These are phyloP conservation scores for Smittia aterrima DNA, from an alignment of 2,888 invertebrate species.

Conservation along the genomic window DNA sequence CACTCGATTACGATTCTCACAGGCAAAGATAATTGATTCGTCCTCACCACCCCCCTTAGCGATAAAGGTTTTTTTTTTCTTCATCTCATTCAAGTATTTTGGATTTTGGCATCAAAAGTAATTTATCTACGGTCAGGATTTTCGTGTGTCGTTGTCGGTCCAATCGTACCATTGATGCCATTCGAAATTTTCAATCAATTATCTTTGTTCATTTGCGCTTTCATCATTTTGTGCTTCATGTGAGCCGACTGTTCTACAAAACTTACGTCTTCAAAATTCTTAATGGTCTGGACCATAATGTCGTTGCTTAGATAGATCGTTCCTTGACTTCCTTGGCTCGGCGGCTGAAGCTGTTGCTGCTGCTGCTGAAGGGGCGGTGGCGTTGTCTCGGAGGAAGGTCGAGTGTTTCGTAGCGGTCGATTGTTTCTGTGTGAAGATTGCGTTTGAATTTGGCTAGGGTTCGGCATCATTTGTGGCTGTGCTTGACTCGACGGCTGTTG, in stretches of 20 bases:
- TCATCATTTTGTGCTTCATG: slow-evolving; percentile 33
- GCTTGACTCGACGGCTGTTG: slow-evolving; percentile 48
- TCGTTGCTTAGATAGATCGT: slow-evolving; percentile 43
- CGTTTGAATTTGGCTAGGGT: slow-evolving; percentile 41
- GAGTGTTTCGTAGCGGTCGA: slow-evolving; percentile 46
- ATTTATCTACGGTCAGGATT: not conserved
- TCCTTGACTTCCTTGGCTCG: slow-evolving; percentile 48
- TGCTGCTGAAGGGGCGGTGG: slow-evolving; percentile 48
- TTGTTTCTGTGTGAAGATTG: slow-evolving; percentile 46
- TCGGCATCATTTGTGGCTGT: slow-evolving; percentile 50
- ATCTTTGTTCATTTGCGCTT: slow-evolving; percentile 35
- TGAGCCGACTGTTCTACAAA: slow-evolving; percentile 33
- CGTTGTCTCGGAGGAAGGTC: slow-evolving; percentile 45
- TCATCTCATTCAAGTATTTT: too few species aligned
- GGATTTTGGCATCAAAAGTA: not conserved
- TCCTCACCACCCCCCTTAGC: not conserved
- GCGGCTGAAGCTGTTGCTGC: slow-evolving; percentile 45
- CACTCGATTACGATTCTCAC: not conserved
- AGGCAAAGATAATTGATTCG: slow-evolving; percentile 38
- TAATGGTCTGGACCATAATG: slow-evolving; percentile 36
- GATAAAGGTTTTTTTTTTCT: not conserved
- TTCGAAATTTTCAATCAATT: slow-evolving; percentile 40
- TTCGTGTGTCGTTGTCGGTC: not conserved
- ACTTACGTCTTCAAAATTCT: slow-evolving; percentile 41
- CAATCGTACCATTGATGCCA: slow-evolving; percentile 1